Evolutionary conservation across 2,888 invertebrate species (phyloP).

Genomic region (Meghimatium bilineatum): DNA sequence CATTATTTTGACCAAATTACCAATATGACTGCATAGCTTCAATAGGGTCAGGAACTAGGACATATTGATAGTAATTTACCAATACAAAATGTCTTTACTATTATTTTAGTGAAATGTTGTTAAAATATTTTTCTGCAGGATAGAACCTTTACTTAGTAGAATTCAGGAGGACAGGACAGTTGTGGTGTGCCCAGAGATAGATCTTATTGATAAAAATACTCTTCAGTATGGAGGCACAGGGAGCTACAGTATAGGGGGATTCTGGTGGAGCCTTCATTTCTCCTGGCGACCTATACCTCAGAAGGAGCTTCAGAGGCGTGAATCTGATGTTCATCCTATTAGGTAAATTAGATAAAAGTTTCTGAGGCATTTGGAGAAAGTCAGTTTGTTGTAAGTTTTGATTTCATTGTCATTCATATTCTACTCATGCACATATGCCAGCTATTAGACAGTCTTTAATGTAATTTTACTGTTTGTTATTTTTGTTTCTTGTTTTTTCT

Average conservation of each 20-base stretch:
- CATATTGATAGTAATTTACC: too few species aligned
- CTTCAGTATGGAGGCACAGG: slow-evolving; percentile 78
- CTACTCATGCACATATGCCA: too few species aligned
- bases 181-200: slow-evolving; percentile 95
- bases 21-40: too few species aligned
- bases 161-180: slow-evolving; percentile 88
- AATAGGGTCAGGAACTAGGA: too few species aligned
- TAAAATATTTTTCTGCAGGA: slow-evolving; percentile 20
- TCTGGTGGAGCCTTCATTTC: slow-evolving; percentile 85
- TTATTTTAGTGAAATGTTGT: neutral
- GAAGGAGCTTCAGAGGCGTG: slow-evolving; percentile 67
- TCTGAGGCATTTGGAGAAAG: neutral
- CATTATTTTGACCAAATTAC: too few species aligned
- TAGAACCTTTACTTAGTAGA: slow-evolving; percentile 81
- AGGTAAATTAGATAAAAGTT: slow-evolving; percentile 22
- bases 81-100: neutral
- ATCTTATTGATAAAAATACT: slow-evolving; percentile 90
- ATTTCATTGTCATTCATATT: too few species aligned
- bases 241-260: slow-evolving; percentile 53
- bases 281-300: slow-evolving; percentile 83
- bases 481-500: too few species aligned
- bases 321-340: slow-evolving; percentile 42
- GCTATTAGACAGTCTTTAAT: too few species aligned
- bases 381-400: too few species aligned
- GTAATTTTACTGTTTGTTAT: too few species aligned